Conservation (phyloP, 2,888 invertebrate genomes). For the Gortyna flavago region DNA sequence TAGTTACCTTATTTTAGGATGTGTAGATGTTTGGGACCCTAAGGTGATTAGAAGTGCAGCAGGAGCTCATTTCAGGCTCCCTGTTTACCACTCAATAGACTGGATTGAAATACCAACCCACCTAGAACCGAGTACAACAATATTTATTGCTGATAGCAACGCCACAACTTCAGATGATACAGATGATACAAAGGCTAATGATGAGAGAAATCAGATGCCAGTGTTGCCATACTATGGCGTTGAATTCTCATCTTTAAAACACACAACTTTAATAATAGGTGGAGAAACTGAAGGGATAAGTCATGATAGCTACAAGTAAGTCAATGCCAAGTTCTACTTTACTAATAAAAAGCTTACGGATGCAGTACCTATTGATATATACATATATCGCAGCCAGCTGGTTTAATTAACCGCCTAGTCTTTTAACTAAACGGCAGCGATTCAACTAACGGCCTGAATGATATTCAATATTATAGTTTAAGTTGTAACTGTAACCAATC, state of each 20-base stretch:
- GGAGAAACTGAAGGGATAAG: constrained; percentile 98
- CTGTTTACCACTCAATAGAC: constrained; percentile 91
- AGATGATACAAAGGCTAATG: constrained; percentile 60
- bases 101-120: constrained; percentile 91
- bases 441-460: too few species aligned
- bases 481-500: too few species aligned
- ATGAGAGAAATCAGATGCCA: constrained; percentile 79
- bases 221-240: constrained; percentile 91
- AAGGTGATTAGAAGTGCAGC: constrained; percentile 96
- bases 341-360: neutral
- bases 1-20: constrained; percentile 90
- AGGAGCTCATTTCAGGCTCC: constrained; percentile 95
- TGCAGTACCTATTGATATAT: too few species aligned
- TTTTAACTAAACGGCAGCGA: too few species aligned
- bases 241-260: constrained; percentile 87
- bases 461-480: too few species aligned
- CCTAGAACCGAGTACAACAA: constrained; percentile 83
- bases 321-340: constrained; percentile 11
- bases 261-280: constrained; percentile 94
- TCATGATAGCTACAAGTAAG: constrained; percentile 91
- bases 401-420: too few species aligned
- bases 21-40: constrained; percentile 96
- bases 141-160: constrained; percentile 93
- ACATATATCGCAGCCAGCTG: too few species aligned
- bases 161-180: constrained; percentile 67